Conservation (phyloP, 2,797 vertebrate species). For the Sebastes iracundus region DNA sequence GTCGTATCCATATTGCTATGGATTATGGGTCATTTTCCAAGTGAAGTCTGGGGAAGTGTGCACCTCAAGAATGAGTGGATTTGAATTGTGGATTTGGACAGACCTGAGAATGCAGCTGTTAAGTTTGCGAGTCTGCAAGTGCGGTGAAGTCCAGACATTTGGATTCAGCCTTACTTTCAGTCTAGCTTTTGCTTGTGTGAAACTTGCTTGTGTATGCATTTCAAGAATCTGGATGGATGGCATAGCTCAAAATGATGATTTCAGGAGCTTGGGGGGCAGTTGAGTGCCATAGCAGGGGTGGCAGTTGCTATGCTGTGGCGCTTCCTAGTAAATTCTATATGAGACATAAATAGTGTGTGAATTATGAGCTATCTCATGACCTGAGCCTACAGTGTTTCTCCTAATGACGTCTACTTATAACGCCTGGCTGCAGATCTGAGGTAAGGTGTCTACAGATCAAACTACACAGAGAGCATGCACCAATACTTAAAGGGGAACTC, state of each 20-base stretch:
- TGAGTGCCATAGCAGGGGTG: background rate
- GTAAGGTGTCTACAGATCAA: slow-evolving; percentile 8
- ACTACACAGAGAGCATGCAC: background rate
- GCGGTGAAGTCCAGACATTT: background rate
- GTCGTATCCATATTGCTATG: background rate
- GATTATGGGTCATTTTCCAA: background rate
- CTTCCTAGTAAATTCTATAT: slow-evolving; percentile 19
- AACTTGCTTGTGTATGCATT: background rate
- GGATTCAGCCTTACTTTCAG: background rate
- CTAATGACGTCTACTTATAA: slow-evolving; percentile 29
- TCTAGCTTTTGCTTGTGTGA: background rate
- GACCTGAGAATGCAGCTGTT: background rate
- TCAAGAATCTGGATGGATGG: background rate
- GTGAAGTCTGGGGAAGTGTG: background rate
- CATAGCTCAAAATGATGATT: background rate
- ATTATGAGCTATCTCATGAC: slow-evolving; percentile 43
- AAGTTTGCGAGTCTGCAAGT: background rate
- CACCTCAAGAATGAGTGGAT: background rate
- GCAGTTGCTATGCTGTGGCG: background rate
- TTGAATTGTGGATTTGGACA: background rate
- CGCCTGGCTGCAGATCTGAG: slow-evolving; percentile 34
- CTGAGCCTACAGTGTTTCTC: slow-evolving; percentile 22
- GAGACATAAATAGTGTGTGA: slow-evolving; percentile 48
- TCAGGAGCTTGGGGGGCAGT: background rate
- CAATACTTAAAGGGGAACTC: background rate